Conservation (phyloP, 2,113 vertebrate genomes). For the Apodemus speciosus region DNA sequence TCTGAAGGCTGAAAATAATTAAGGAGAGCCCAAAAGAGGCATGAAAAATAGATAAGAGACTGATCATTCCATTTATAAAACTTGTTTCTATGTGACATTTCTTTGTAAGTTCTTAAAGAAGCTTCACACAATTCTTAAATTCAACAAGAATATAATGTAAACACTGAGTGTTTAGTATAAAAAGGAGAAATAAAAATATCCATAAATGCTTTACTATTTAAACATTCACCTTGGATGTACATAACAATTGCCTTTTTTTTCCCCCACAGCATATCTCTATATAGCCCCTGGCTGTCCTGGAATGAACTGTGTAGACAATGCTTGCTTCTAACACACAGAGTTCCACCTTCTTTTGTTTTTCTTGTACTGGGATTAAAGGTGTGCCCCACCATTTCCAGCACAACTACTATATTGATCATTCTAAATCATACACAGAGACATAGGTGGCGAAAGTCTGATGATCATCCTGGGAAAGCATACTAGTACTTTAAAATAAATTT, state of each 20-base stretch:
- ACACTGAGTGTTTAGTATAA: neutral
- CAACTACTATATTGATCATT: neutral
- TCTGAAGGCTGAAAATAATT: conserved; percentile 61
- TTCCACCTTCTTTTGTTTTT: too few species aligned
- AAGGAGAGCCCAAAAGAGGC: conserved; percentile 54
- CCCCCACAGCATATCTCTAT: neutral
- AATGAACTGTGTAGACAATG: neutral
- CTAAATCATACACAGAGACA: neutral
- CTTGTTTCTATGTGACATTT: conserved; percentile 25
- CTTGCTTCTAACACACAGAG: neutral
- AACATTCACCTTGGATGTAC: neutral
- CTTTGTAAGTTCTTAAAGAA: neutral
- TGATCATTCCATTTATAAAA: conserved; percentile 54
- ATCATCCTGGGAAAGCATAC: neutral
- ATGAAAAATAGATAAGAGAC: conserved; percentile 59
- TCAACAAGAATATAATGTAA: neutral
- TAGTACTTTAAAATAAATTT: neutral
- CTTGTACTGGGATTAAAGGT: neutral
- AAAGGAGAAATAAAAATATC: neutral
- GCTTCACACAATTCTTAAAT: neutral
- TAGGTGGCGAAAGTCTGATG: neutral
- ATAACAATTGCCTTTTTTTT: conserved; percentile 11
- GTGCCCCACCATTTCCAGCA: neutral
- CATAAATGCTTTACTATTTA: neutral
- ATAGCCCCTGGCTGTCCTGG: neutral